Evolutionary conservation across 1,140 invertebrate genomes (phyloP).

Genomic region (Micrasema minimum): DNA sequence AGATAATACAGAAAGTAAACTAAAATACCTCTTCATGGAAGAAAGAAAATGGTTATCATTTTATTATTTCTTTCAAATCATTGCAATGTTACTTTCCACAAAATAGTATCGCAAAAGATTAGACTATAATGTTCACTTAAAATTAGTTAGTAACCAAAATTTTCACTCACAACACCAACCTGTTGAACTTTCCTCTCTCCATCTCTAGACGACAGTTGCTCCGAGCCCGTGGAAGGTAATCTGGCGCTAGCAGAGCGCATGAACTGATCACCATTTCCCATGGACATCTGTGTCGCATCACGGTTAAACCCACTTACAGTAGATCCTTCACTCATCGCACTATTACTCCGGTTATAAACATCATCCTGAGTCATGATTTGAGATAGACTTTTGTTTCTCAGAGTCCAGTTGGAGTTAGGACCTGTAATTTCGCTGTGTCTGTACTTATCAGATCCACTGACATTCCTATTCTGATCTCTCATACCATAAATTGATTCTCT

Average conservation of each 20-base stretch:
- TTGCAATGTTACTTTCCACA: no score
- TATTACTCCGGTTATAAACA: conserved; percentile 63
- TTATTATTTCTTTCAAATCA: no score
- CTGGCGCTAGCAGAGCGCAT: conserved; percentile 82
- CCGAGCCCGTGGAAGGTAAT: conserved; percentile 70
- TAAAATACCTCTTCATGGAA: no score
- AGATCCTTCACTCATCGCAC: conserved; percentile 65
- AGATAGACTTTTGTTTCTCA: conserved; percentile 60
- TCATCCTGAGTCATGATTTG: conserved; percentile 60
- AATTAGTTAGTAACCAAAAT: conserved; percentile 34
- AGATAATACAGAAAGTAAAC: no score
- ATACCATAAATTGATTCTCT: conserved; percentile 47
- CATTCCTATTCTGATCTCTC: conserved; percentile 49
- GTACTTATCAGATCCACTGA: conserved; percentile 35
- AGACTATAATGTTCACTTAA: no score
- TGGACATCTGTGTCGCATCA: conserved; percentile 57
- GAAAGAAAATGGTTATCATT: no score
- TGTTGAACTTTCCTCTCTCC: conserved; percentile 77
- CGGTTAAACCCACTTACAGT: conserved; percentile 60
- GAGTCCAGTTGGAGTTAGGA: conserved; percentile 65
- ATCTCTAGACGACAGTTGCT: conserved; percentile 60
- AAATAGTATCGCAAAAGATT: no score
- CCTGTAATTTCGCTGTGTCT: conserved; percentile 59
- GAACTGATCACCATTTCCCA: conserved; percentile 58
- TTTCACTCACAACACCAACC: conserved; percentile 56